phyloP scores from a whole-genome alignment of 1,140 invertebrate genomes.

The Hycleus phaleratus region DNA sequence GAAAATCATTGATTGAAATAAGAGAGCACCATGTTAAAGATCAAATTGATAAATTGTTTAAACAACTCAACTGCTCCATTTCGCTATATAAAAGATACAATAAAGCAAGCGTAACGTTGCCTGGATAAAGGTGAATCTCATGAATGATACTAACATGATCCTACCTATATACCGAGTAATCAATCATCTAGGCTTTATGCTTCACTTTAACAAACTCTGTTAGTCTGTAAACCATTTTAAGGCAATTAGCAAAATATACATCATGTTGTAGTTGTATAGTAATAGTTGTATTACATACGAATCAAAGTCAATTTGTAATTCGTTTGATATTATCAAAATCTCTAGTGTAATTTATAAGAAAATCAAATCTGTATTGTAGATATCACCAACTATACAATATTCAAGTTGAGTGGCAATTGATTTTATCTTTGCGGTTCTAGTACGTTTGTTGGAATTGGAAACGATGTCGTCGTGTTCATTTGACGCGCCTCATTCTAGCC shows the following conservation, averaged over 20 bases:
- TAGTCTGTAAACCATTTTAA: conserved; percentile 12
- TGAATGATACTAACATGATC: conserved; percentile 16
- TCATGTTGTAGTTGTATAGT: neutral
- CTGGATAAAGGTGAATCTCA: conserved; percentile 13
- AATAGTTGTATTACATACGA: conserved; percentile 6
- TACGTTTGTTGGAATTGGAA: conserved; percentile 21
- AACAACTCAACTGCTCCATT: too few species aligned
- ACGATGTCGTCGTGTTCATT: conserved; percentile 17
- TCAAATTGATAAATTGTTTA: too few species aligned
- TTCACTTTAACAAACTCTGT: conserved; percentile 3
- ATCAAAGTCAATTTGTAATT: conserved; percentile 5
- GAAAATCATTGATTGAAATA: too few species aligned
- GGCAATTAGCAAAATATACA: conserved; percentile 3
- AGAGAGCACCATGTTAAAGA: too few species aligned
- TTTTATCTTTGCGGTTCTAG: conserved; percentile 21
- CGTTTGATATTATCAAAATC: too few species aligned
- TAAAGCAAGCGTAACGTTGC: neutral
- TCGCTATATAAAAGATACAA: neutral
- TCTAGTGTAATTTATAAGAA: conserved; percentile 14
- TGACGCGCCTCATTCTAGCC: conserved; percentile 20
- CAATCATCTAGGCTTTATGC: conserved; percentile 27
- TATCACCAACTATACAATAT: conserved; percentile 1
- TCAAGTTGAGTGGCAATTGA: conserved; percentile 22
- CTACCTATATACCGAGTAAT: conserved; percentile 25
- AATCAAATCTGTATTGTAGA: conserved; percentile 3